phyloP scores from a whole-genome alignment of 2,888 invertebrate genomes.

The Thera britannica region DNA sequence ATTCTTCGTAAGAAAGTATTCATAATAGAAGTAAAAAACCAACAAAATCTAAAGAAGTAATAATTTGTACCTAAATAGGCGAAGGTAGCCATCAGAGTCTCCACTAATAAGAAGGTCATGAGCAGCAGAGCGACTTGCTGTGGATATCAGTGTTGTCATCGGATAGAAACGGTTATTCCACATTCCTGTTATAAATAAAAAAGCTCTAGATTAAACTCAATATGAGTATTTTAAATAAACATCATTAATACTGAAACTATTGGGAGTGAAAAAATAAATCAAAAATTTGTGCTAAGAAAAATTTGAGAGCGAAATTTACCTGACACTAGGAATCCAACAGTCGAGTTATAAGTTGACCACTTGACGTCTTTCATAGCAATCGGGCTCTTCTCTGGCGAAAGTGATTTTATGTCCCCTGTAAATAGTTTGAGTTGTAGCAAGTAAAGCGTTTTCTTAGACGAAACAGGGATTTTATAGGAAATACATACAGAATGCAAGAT shows the following conservation, averaged over 20 bases:
- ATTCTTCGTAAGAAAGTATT: too few relatives aligned
- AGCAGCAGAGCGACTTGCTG: conserved; percentile 92
- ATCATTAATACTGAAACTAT: not conserved
- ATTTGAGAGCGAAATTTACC: conserved; percentile 78
- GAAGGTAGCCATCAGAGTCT: conserved; percentile 94
- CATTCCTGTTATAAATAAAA: conserved; percentile 83
- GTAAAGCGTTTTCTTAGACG: not conserved
- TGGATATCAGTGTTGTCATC: conserved; percentile 92
- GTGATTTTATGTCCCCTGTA: conserved; percentile 94
- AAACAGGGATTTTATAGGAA: not conserved
- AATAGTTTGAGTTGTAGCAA: conserved; percentile 35
- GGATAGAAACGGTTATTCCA: conserved; percentile 96
- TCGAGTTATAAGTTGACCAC: conserved; percentile 94
- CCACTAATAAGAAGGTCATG: conserved; percentile 94
- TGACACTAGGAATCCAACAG: conserved; percentile 94
- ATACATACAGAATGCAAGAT: conserved; percentile 93
- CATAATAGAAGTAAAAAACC: too few relatives aligned
- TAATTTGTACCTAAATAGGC: conserved; percentile 94
- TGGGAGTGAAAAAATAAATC: not conserved
- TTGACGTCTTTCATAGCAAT: conserved; percentile 96
- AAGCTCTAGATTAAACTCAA: not conserved
- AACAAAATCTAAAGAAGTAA: too few relatives aligned
- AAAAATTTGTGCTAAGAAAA: not conserved
- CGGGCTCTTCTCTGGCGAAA: conserved; percentile 94
- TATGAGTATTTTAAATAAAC: too few relatives aligned